Evolutionary conservation across 2,797 vertebrate genomes (phyloP), one percentile per base, ranked within the genome.

Genomic region (Smutsia temminckii): DNA sequence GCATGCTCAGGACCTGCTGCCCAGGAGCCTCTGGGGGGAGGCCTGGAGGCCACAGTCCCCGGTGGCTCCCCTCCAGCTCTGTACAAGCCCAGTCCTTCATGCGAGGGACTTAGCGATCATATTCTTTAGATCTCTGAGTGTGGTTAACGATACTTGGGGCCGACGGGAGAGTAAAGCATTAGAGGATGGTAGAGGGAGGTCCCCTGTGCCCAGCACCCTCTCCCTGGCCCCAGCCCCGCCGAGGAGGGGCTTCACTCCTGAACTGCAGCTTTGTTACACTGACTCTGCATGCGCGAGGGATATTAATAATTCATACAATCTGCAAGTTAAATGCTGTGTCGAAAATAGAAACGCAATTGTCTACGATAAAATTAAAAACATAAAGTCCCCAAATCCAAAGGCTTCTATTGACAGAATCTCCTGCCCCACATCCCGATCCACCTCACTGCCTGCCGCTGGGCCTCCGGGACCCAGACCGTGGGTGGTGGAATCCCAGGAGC

Each of bases 271-370:
- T 96, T 87, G 49, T 86, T 85, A 69, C 77, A 75, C 69, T 9
- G 91, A 64, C 93, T 97, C 49, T n/a, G 63, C 53, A 34, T n/a
- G 51, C 55, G 69, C 0, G 0, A 86, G 53, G 63, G 80, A 40
- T 88, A 95, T 97, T 97, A 97, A 98, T 97, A 91, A 97, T 97
- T 96, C 95, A 97, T 93, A 91, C 77, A 94, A 98, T 98, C 93
- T 98, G 97, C 97, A 98, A 97, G 97, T 98, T 98, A 98, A 98
- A 98, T 97, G 96, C 96, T 91, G 83, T 96, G 97, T 97, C 97
- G 97, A 96, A 98, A 97, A 96, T 97, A 97, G 95, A 97, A 96
- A 96, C 96, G 78, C 96, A 85, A 7, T 71, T 85, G 97, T 97
- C 97, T 97, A 95, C 97, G 96, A 95, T 96, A 96, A 97, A 97